phyloP scores from a whole-genome alignment of 1,140 invertebrate genomes.

The Tetraneura akinire region DNA sequence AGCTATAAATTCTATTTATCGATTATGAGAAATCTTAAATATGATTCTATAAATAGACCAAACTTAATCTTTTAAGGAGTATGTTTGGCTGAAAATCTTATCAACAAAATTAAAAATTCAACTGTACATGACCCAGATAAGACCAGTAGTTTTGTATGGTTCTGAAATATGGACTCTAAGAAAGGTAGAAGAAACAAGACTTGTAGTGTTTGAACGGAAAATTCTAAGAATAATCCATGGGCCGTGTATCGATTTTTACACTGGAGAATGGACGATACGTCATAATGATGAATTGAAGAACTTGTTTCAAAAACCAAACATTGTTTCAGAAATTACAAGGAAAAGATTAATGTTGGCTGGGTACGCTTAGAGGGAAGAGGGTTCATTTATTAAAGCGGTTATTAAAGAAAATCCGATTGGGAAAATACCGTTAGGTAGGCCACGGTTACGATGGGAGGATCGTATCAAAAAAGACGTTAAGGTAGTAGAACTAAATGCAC shows the following conservation, averaged over 20 bases:
- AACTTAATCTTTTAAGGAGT: not conserved
- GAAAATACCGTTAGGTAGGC: too few species aligned
- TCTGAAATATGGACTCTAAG: not conserved
- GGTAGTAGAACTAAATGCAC: too few species aligned
- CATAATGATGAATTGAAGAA: slow-evolving; percentile 32
- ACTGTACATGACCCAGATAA: slow-evolving; percentile 19
- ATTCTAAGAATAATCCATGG: slow-evolving; percentile 42
- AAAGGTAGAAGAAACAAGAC: slow-evolving; percentile 8
- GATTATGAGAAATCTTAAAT: slow-evolving; percentile 53
- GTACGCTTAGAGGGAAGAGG: too few species aligned
- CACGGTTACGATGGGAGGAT: too few species aligned
- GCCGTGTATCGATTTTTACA: not conserved
- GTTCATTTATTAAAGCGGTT: too few species aligned
- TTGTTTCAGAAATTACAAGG: too few species aligned
- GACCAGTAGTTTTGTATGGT: slow-evolving; percentile 42
- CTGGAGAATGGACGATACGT: slow-evolving; percentile 23
- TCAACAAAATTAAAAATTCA: not conserved
- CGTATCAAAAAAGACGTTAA: too few species aligned
- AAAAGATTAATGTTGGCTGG: too few species aligned
- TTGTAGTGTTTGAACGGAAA: slow-evolving; percentile 41
- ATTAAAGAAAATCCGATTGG: too few species aligned
- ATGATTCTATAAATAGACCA: not conserved
- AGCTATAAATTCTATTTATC: slow-evolving; percentile 53
- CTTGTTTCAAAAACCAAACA: slow-evolving; percentile 26
- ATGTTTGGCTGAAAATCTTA: too few species aligned